These are phyloP conservation scores for Acromyrmex charruanus DNA, from an alignment of 1,140 invertebrate species.

Conservation along the genomic window DNA sequence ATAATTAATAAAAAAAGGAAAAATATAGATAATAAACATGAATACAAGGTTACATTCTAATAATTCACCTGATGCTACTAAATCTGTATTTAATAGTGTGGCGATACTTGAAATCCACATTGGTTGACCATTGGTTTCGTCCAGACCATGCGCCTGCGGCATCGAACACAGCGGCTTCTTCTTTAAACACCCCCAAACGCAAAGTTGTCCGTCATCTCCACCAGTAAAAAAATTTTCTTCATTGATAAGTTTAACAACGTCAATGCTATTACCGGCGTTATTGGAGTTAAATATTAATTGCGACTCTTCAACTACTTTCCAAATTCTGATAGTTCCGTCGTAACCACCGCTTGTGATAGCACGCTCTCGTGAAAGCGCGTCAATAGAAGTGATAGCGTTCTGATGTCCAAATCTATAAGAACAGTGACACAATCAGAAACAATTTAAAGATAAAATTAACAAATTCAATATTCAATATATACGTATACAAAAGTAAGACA, in stretches of 20 bases:
- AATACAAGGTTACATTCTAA: conserved; percentile 17
- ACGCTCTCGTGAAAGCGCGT: conserved; percentile 93
- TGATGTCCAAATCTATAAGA: conserved; percentile 94
- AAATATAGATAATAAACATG: conserved; percentile 1
- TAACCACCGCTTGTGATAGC: conserved; percentile 96
- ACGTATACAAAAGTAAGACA: neutral
- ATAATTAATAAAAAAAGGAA: too few relatives aligned
- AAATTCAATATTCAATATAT: neutral
- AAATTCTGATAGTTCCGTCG: conserved; percentile 95
- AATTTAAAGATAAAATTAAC: neutral
- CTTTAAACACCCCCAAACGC: conserved; percentile 95
- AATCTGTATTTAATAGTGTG: conserved; percentile 94
- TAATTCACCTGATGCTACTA: conserved; percentile 93
- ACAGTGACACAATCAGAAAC: neutral
- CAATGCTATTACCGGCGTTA: conserved; percentile 90
- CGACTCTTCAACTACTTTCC: conserved; percentile 98
- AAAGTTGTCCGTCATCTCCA: conserved; percentile 95
- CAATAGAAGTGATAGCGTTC: conserved; percentile 95
- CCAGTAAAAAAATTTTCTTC: conserved; percentile 97
- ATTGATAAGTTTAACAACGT: conserved; percentile 95
- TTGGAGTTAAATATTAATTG: conserved; percentile 97
- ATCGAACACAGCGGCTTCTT: conserved; percentile 95
- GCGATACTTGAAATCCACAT: conserved; percentile 96
- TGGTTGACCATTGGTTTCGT: conserved; percentile 89
- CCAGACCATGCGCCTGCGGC: conserved; percentile 91